Base-by-base conservation (phyloP, 2,888 invertebrate species). In the Drosophila atripex region DNA sequence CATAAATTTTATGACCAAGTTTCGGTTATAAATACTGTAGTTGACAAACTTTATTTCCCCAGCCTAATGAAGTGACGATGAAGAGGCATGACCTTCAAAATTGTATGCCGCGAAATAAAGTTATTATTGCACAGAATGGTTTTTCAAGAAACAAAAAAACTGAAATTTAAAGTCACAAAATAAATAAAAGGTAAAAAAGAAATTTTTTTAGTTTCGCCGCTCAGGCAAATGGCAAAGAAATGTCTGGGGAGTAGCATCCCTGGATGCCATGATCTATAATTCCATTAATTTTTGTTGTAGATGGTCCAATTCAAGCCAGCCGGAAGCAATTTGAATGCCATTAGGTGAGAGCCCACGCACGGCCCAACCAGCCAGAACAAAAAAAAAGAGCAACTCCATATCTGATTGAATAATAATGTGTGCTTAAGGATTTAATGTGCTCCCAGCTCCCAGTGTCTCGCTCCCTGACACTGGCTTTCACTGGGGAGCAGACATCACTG, bases 371-470 rank as follows among this genome's bases (percentile, higher is more conserved):
- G 18, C 16, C 41, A 38, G 46, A 43, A 49, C 51, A 41, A 35
- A 57, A 66, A 47, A 56, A 46, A 72, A 73, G 78, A 76, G 73
- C 79, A 80, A 76, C 73, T 74, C 75, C 82, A 78, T 86, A 88
- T 88, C 88, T 88, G 86, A 87, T 87, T 88, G 88, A 88, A 88
- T 88, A 87, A 88, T 87, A 87, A 87, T 87, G 83, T 87, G 77
- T 83, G 80, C 86, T 86, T 77, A 83, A 83, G 78, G 80, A 78
- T 86, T 85, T 85, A 88, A 88, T 88, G 80, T 70, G 76, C 78
- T 76, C 60, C 68, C 65, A 75, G 73, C 6, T 35, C 35, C 14
- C 82, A 75, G 68, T 73, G 78, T 73, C 78, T 73, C 18, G 43
- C 28, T 21, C 38, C 61, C 46, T 45, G 46, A 35, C 46, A 39